These are phyloP conservation scores for Margaritifera margaritifera DNA, from an alignment of 2,888 invertebrate species.

Conservation along the genomic window DNA sequence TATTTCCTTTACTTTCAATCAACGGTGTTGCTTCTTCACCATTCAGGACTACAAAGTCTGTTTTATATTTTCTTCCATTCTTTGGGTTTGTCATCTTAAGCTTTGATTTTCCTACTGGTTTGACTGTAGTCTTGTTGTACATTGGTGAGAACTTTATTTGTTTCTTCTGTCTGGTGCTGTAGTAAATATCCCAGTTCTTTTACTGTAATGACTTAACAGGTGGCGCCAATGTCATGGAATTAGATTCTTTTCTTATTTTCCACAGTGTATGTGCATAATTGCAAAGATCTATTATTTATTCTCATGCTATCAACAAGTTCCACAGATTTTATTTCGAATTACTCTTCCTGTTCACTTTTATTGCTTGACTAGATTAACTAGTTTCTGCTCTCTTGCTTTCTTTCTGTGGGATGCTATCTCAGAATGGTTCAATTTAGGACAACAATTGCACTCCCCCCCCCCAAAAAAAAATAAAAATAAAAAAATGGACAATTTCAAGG, in stretches of 20 bases:
- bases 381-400: no score
- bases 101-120: not conserved
- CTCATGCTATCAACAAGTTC: no score
- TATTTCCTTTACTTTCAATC: not conserved
- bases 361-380: no score
- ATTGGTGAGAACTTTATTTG: not conserved
- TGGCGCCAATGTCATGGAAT: slow-evolving; percentile 11
- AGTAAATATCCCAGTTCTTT: not conserved
- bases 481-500: no score
- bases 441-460: no score
- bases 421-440: no score
- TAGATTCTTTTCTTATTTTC: slow-evolving; percentile 8
- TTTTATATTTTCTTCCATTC: slow-evolving; percentile 4
- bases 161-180: not conserved
- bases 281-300: no score
- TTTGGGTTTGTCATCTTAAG: not conserved
- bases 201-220: slow-evolving; percentile 9
- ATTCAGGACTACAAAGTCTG: slow-evolving; percentile 4
- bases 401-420: no score
- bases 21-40: slow-evolving; percentile 5
- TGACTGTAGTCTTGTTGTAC: not conserved
- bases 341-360: no score
- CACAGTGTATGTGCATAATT: no score
- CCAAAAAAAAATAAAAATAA: no score
- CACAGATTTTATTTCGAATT: no score